These are phyloP conservation scores for Columba guinea DNA, from an alignment of 2,797 vertebrate species.

Conservation along the genomic window DNA sequence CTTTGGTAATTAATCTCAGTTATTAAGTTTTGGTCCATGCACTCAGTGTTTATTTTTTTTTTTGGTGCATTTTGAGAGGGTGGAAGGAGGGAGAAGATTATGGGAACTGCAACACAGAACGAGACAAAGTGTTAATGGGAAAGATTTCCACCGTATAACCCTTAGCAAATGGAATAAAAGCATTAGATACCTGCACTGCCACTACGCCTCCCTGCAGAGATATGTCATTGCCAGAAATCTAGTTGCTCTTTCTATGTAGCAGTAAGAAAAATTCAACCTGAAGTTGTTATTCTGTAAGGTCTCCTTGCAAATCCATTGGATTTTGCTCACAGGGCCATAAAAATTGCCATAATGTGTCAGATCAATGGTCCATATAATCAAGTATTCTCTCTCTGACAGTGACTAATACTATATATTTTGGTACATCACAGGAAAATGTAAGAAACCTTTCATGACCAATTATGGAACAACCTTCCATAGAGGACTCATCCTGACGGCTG, in stretches of 20 bases:
- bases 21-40: neutral
- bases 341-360: slow-evolving; percentile 51
- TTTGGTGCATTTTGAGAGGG: neutral
- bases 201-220: neutral
- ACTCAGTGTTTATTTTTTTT: neutral
- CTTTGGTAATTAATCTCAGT: slow-evolving; percentile 12
- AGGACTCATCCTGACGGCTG: neutral
- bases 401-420: slow-evolving; percentile 57
- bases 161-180: slow-evolving; percentile 1
- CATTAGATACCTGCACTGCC: neutral
- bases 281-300: slow-evolving; percentile 15
- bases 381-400: slow-evolving; percentile 51
- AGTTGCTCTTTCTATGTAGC: neutral
- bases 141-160: slow-evolving; percentile 33
- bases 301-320: slow-evolving; percentile 54
- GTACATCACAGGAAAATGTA: slow-evolving; percentile 34
- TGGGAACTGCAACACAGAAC: neutral
- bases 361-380: slow-evolving; percentile 65
- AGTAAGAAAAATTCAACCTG: slow-evolving; percentile 1
- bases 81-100: neutral
- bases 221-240: slow-evolving; percentile 8
- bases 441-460: slow-evolving; percentile 55
- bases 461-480: slow-evolving; percentile 1
- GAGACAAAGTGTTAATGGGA: slow-evolving; percentile 6
- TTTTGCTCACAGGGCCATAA: slow-evolving; percentile 56